Evolutionary conservation across 1,140 invertebrate genomes (phyloP).

Genomic region (Ylistrum balloti): DNA sequence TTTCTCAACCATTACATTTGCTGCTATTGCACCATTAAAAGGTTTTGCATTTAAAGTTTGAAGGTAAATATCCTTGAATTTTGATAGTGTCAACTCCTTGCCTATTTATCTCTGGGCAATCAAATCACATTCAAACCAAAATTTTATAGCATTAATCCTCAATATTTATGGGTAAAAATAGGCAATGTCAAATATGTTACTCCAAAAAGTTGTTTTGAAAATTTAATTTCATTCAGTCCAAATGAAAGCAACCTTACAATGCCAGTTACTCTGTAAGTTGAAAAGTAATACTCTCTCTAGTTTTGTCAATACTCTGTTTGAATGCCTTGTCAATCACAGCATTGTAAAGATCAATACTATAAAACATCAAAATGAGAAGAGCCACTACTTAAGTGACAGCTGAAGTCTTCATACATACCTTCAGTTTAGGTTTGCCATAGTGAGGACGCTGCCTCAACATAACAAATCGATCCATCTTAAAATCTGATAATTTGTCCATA

Average conservation of each 20-base stretch:
- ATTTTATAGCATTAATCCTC: not conserved
- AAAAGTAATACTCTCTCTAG: not conserved
- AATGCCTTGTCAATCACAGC: not conserved
- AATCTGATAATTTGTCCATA: constrained; percentile 1
- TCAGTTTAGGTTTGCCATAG: not conserved
- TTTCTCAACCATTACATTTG: not conserved
- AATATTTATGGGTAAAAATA: not conserved
- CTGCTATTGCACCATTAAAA: not conserved
- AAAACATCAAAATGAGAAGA: not conserved
- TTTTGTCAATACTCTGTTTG: not conserved
- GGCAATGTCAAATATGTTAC: not conserved
- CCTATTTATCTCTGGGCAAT: not conserved
- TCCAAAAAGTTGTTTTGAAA: not conserved
- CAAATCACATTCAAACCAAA: not conserved
- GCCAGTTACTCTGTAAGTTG: not conserved
- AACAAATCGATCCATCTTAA: not conserved
- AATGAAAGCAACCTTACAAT: not conserved
- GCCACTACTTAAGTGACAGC: not conserved
- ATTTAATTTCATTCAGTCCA: not conserved
- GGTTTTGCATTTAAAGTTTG: not conserved
- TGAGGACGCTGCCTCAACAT: not conserved
- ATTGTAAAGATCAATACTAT: not conserved
- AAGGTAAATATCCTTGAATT: constrained; percentile 32
- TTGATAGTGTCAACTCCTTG: not conserved
- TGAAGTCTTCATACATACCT: not conserved